These are phyloP conservation scores for Pterois miles DNA, from an alignment of 2,797 vertebrate genomes.

Conservation along the genomic window DNA sequence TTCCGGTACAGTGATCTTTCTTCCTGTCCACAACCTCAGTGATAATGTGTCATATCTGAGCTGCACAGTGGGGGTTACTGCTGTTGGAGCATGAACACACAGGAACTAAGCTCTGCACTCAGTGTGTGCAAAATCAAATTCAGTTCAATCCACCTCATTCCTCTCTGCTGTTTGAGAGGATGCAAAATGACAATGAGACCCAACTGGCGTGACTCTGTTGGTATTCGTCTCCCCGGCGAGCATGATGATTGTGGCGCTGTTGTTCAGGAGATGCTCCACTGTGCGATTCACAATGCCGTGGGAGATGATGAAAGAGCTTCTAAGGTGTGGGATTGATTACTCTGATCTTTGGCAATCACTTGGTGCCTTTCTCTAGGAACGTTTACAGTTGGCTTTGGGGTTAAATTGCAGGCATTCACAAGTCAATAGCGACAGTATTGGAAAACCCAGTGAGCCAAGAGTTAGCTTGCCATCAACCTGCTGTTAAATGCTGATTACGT, in stretches of 20 bases:
- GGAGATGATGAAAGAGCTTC: slow-evolving; percentile 50
- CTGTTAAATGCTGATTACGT: slow-evolving; percentile 66
- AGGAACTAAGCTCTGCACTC: slow-evolving; percentile 27
- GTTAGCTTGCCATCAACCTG: slow-evolving; percentile 55
- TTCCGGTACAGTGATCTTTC: slow-evolving; percentile 34
- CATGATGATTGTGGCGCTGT: slow-evolving; percentile 57
- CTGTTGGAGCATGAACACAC: slow-evolving; percentile 30
- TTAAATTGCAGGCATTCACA: slow-evolving; percentile 75
- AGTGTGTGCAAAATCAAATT: slow-evolving; percentile 58
- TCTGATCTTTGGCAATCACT: slow-evolving; percentile 57
- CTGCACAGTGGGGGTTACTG: slow-evolving; percentile 28
- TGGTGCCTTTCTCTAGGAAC: slow-evolving; percentile 28
- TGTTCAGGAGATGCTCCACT: slow-evolving; percentile 49
- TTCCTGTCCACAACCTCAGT: slow-evolving; percentile 22
- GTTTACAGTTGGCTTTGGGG: slow-evolving; percentile 54
- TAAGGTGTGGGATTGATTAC: slow-evolving; percentile 76
- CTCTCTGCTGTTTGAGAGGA: slow-evolving; percentile 46
- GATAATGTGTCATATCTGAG: slow-evolving; percentile 42
- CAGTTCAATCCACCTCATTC: slow-evolving; percentile 48
- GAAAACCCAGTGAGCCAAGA: slow-evolving; percentile 37
- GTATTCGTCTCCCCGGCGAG: slow-evolving; percentile 57
- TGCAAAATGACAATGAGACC: slow-evolving; percentile 50
- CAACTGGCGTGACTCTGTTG: slow-evolving; percentile 47
- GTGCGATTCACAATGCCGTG: slow-evolving; percentile 46
- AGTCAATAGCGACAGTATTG: slow-evolving; percentile 62